Evolutionary conservation across 2,888 invertebrate genomes (phyloP), one percentile per base, ranked within the genome.

Genomic region (Synanthedon tipuliformis): DNA sequence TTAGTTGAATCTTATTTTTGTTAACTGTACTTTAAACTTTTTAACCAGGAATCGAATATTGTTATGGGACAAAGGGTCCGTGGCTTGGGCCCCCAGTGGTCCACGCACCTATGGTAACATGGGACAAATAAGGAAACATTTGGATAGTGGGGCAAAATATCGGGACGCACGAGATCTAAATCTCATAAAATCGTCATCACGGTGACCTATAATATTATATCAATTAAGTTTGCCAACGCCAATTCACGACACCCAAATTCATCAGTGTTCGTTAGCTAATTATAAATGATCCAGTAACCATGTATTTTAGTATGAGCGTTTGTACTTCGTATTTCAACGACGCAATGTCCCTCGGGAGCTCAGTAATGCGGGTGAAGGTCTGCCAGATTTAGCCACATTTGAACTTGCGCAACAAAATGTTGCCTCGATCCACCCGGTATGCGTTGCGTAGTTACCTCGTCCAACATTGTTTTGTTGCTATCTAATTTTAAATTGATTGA

Each of bases 331-430:
- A 49, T 58, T 54, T 53, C 53, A 60, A 56, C 59, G 57, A 59
- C 59, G 56, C 62, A 68, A 68, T 68, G 65, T 75, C 77, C 74
- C 75, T 69, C 73, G 77, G 79, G 79, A 77, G 56, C 60, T 50
- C 68, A 34, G 65, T 66, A 69, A 79, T 78, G 66, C 78, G 69
- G 86, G 86, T 85, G 83, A 86, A 86, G 86, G 86, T 85, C 84
- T 72, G 75, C 79, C 79, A 71, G 77, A 78, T 81, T 78, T 86
- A 86, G 81, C 69, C 69, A 40, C 56, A 51, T 34, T 34, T 34
- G 55, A 61, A 64, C 63, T 84, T 82, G 76, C 80, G 81, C 73
- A 85, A 85, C 66, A 15, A 11, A 50, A 50, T 18, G 45, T 41
- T 12, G 61, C 66, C 58, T 61, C 62, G 64, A 60, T 68, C 63